Conservation (phyloP, 2,797 vertebrate species). For the Vireo griseus region DNA sequence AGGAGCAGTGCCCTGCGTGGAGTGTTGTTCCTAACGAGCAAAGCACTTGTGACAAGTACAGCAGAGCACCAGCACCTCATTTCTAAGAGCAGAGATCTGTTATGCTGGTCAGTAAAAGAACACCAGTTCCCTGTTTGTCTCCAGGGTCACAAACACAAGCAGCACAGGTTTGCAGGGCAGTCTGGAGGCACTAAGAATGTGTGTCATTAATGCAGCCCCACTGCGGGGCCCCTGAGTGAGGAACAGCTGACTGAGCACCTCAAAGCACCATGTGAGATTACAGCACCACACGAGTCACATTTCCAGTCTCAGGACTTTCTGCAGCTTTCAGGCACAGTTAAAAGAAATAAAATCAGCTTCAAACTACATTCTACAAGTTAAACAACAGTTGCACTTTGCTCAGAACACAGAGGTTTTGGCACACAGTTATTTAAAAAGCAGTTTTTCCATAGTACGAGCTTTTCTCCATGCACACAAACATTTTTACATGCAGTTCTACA, state of each 20-base stretch:
- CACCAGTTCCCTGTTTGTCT: neutral
- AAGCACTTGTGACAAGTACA: neutral
- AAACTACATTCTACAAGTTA: constrained; percentile 25
- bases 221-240: neutral
- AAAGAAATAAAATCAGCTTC: neutral
- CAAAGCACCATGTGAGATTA: neutral
- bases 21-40: neutral
- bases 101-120: neutral
- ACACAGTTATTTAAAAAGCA: constrained; percentile 24
- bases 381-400: constrained; percentile 41
- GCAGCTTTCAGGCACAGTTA: constrained; percentile 17
- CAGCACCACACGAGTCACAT: neutral
- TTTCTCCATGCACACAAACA: constrained; percentile 63
- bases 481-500: constrained; percentile 53
- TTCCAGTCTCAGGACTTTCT: neutral
- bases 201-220: neutral
- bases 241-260: neutral
- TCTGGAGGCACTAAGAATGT: neutral
- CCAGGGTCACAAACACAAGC: neutral
- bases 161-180: neutral
- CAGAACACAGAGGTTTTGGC: constrained; percentile 35
- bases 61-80: neutral
- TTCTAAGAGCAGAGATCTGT: neutral
- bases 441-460: neutral
- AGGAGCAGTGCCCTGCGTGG: neutral